These are phyloP conservation scores for Illadopsis cleaveri DNA, from an alignment of 2,113 vertebrate species.

Conservation along the genomic window DNA sequence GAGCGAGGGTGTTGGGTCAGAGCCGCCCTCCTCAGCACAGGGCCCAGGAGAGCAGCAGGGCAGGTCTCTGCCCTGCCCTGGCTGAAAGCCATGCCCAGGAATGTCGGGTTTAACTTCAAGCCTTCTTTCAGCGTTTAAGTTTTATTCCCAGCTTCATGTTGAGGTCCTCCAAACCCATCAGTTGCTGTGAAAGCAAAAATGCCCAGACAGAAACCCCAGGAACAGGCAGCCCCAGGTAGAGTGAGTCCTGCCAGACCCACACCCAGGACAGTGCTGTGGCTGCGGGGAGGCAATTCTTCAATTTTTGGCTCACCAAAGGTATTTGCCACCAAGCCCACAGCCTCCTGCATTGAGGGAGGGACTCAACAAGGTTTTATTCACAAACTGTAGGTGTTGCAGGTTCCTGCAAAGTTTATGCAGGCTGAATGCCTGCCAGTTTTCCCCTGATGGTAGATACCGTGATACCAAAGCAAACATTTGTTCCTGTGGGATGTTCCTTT, in stretches of 20 bases:
- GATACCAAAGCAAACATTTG: background rate
- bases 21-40: background rate
- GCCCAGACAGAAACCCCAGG: background rate
- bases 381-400: background rate
- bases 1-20: fast-evolving
- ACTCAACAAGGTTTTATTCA: fast-evolving
- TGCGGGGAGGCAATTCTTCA: background rate
- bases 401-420: background rate
- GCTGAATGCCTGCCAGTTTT: fast-evolving
- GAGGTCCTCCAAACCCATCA: background rate
- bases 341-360: fast-evolving
- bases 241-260: fast-evolving
- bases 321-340: background rate
- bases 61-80: background rate
- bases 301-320: background rate
- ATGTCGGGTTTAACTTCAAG: background rate
- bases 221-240: background rate
- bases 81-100: fast-evolving
- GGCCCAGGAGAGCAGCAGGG: background rate
- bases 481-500: background rate
- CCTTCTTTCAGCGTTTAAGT: background rate
- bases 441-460: fast-evolving
- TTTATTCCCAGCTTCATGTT: background rate
- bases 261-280: fast-evolving
- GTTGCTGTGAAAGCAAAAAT: background rate